Evolutionary conservation across 2,113 vertebrate genomes (phyloP).

Genomic region (Dunckerocampus dactyliophorus): DNA sequence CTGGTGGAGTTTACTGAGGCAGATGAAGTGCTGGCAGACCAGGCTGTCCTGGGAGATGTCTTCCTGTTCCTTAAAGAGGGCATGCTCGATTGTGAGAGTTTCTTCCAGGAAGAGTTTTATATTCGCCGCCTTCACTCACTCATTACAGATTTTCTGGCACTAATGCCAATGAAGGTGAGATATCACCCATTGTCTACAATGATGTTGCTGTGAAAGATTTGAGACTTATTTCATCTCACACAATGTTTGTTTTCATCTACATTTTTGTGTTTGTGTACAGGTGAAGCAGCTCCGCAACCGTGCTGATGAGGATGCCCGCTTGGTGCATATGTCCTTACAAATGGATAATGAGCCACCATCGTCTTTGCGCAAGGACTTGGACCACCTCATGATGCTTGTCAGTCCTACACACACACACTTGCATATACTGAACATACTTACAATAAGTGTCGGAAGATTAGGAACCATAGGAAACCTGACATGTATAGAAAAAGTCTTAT

Average conservation of each 20-base stretch:
- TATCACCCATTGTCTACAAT: not conserved
- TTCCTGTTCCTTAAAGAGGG: slow-evolving; percentile 94
- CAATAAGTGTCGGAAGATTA: not conserved
- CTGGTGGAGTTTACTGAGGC: slow-evolving; percentile 95
- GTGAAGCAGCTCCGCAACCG: slow-evolving; percentile 95
- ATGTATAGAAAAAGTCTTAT: too few relatives aligned
- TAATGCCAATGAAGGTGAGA: slow-evolving; percentile 98
- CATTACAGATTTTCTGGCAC: slow-evolving; percentile 91
- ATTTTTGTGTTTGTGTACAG: slow-evolving; percentile 57
- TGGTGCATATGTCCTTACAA: slow-evolving; percentile 95
- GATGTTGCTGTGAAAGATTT: not conserved
- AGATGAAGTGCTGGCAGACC: slow-evolving; percentile 89
- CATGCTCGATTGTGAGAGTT: slow-evolving; percentile 84
- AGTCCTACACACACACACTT: slow-evolving; percentile 34
- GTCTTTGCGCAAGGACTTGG: slow-evolving; percentile 85
- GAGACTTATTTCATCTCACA: not conserved
- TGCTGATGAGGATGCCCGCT: slow-evolving; percentile 92
- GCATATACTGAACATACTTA: not conserved
- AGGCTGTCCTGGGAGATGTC: slow-evolving; percentile 84
- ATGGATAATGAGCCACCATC: slow-evolving; percentile 91
- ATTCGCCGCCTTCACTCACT: slow-evolving; percentile 89
- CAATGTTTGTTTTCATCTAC: slow-evolving; percentile 1
- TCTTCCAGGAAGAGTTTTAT: slow-evolving; percentile 92
- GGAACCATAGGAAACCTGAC: too few relatives aligned
- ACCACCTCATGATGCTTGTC: slow-evolving; percentile 93